These are phyloP conservation scores for Cryptus viduatorius DNA, from an alignment of 2,888 invertebrate species.

Conservation along the genomic window DNA sequence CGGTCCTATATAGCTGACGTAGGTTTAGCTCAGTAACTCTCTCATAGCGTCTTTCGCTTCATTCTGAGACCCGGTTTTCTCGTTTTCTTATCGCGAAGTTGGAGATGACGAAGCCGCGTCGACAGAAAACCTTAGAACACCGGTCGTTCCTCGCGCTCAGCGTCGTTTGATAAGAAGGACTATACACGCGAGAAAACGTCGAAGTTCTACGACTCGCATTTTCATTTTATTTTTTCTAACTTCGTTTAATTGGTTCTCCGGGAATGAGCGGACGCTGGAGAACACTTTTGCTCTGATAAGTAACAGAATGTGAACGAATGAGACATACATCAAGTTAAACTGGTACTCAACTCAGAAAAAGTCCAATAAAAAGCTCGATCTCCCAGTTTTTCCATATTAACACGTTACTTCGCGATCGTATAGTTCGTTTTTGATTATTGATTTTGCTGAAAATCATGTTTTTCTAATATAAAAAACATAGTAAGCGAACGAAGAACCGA, in stretches of 20 bases:
- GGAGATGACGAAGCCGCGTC: conserved; percentile 48
- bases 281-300: neutral
- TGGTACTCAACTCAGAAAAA: neutral
- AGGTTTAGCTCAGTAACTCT: conserved; percentile 14
- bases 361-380: neutral
- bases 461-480: neutral
- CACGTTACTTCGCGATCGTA: neutral
- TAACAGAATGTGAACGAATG: neutral
- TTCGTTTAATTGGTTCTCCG: conserved; percentile 11
- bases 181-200: neutral
- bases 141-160: conserved; percentile 14
- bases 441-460: no score
- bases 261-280: neutral
- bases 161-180: conserved; percentile 60
- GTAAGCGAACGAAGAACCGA: neutral
- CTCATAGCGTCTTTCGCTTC: conserved; percentile 17
- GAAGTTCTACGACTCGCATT: conserved; percentile 31
- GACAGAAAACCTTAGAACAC: conserved; percentile 52
- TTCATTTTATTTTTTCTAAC: conserved; percentile 23
- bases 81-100: conserved; percentile 51
- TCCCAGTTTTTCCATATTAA: neutral
- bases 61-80: conserved; percentile 9
- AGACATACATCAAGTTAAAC: neutral
- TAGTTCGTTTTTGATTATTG: neutral
- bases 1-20: conserved; percentile 41